Conservation (phyloP, 2,888 invertebrate species). For the Blera fallax region DNA sequence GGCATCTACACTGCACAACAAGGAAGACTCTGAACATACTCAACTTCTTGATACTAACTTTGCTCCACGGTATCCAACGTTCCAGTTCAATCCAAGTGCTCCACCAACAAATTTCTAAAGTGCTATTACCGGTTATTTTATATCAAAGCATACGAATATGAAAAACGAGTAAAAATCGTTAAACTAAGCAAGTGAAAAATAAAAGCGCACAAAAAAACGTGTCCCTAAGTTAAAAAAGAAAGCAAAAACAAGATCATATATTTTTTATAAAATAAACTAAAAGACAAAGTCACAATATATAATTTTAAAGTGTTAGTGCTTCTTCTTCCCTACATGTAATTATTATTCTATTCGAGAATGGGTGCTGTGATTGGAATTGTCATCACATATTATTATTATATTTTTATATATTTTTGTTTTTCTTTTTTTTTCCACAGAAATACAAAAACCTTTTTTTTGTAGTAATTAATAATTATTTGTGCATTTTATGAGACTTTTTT, state of each 20-base stretch:
- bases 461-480: conserved; percentile 32
- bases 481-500: conserved; percentile 52
- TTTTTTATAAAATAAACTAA: conserved; percentile 46
- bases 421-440: conserved; percentile 23
- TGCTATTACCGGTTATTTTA: conserved; percentile 36
- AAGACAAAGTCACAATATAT: conserved; percentile 38
- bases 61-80: conserved; percentile 85
- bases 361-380: conserved; percentile 70
- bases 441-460: conserved; percentile 23
- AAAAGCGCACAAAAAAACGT: conserved; percentile 54
- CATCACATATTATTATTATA: conserved; percentile 65
- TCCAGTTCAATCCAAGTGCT: conserved; percentile 84
- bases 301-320: conserved; percentile 32
- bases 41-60: conserved; percentile 82
- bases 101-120: conserved; percentile 79
- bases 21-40: conserved; percentile 85
- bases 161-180: not conserved
- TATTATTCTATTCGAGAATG: conserved; percentile 38
- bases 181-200: conserved; percentile 11
- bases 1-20: conserved; percentile 85
- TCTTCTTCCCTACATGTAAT: conserved; percentile 24
- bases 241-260: not conserved
- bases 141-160: not conserved
- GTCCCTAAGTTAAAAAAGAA: conserved; percentile 18
- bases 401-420: conserved; percentile 27